These are phyloP conservation scores for Crossocerus cetratus DNA, from an alignment of 2,888 invertebrate species.

Conservation along the genomic window DNA sequence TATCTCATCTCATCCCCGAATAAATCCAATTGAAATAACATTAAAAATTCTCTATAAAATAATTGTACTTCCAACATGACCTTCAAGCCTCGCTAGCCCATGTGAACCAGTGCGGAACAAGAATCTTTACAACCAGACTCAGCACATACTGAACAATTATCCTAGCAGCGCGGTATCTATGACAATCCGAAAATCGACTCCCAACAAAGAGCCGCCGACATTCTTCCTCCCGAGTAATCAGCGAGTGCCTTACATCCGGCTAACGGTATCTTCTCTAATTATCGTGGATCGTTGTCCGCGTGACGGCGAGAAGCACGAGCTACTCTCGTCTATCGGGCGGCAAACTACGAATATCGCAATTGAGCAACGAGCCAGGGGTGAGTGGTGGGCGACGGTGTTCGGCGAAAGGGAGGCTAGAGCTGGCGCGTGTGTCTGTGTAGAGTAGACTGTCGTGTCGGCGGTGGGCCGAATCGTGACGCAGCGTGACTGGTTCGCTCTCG, in stretches of 20 bases:
- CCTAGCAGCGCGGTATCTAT: too few relatives aligned
- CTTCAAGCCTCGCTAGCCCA: too few relatives aligned
- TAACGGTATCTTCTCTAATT: background rate
- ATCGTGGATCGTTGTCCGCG: background rate
- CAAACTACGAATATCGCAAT: background rate
- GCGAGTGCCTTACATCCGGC: background rate
- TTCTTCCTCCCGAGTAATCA: background rate
- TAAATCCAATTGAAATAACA: too few relatives aligned
- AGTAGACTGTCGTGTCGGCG: conserved; percentile 25
- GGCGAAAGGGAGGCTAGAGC: background rate
- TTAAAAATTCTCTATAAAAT: too few relatives aligned
- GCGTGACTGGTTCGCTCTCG: conserved; percentile 72
- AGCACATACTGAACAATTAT: too few relatives aligned
- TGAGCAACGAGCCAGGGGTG: background rate
- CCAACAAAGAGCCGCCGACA: background rate
- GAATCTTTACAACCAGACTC: too few relatives aligned
- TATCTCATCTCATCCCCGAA: too few relatives aligned
- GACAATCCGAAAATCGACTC: too few relatives aligned
- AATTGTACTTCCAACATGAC: too few relatives aligned
- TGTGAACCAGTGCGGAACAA: too few relatives aligned
- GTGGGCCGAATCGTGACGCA: conserved; percentile 65
- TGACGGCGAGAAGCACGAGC: background rate
- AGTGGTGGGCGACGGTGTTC: background rate
- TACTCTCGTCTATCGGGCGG: conserved; percentile 23
- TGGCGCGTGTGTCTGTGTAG: too few relatives aligned